Base-by-base conservation (phyloP, 2,888 invertebrate species). In the Stratiomys singularior region DNA sequence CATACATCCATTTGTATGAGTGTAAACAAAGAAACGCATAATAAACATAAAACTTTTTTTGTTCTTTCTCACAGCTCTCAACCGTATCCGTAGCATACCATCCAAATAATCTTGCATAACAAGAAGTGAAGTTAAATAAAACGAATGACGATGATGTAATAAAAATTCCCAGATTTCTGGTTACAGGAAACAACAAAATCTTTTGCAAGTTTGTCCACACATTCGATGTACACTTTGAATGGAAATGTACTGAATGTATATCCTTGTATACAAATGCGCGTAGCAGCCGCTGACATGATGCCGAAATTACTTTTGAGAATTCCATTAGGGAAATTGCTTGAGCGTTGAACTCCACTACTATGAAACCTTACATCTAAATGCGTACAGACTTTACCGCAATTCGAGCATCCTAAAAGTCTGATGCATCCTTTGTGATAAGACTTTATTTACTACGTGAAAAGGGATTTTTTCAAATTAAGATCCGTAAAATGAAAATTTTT, bases 281-380 rank as follows among this genome's bases (percentile, higher is more conserved):
- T 44, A 44, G 15, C 23, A 37, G 67, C 21, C 37, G 30, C 30
- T 28, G 64, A 66, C 67, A 44, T 67, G 67, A 67, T 44, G 18
- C 67, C 21, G 13, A 44, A 67, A 67, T 67, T 67, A 67, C 67
- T 67, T 67, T 44, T 67, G 67, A 18, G 67, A 44, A 44, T 37
- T 44, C 67, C 67, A 67, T 67, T 67, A 67, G 67, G 67, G 67
- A 67, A 67, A 67, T 67, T 67, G 67, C 67, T 44, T 44, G 18
- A 67, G 18, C 46, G 44, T 37, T 37, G 37, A 37, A 37, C 37
- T 37, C 9, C 37, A 37, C 37, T 9, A 37, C 44, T 44, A 52
- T 37, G 9, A 37, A 37, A 37, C 37, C 37, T 9, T 37, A 37
- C 9, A 37, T 5, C 37, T 13, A 44, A 44, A 44, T 7, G 9